Conservation (phyloP, 2,113 vertebrate genomes). For the Rafetus swinhoei region DNA sequence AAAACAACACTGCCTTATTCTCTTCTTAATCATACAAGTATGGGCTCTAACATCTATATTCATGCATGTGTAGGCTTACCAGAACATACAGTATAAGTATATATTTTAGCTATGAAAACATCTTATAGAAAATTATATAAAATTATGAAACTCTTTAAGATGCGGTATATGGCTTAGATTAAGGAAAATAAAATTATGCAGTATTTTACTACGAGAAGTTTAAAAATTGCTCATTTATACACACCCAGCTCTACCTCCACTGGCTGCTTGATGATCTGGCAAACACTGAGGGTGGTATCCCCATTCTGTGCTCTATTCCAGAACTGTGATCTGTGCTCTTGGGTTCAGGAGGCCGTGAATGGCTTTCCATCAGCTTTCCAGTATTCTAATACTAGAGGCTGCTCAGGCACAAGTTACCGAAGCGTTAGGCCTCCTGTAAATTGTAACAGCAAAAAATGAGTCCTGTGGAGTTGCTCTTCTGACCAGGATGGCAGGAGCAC, state of each 20-base stretch:
- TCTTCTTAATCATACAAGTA: neutral
- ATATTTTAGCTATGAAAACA: neutral
- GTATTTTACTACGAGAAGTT: neutral
- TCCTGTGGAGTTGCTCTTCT: neutral
- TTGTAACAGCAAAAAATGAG: neutral
- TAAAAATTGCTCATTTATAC: neutral
- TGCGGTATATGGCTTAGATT: neutral
- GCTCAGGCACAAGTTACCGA: fast-evolving
- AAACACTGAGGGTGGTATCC: neutral
- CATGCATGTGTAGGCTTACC: neutral
- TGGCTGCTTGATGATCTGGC: neutral
- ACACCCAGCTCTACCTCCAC: neutral
- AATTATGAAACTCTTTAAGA: neutral
- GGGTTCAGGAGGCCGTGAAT: neutral
- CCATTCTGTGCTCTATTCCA: neutral
- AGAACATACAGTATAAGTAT: neutral
- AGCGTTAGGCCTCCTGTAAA: neutral
- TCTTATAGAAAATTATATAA: fast-evolving
- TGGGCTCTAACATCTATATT: neutral
- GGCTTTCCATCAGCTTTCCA: neutral
- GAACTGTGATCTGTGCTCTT: neutral
- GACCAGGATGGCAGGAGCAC: neutral
- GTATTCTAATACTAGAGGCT: neutral
- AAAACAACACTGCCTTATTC: neutral
- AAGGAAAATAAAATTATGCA: neutral